phyloP scores from a whole-genome alignment of 2,797 vertebrate genomes.

The Lithobates sylvaticus region DNA sequence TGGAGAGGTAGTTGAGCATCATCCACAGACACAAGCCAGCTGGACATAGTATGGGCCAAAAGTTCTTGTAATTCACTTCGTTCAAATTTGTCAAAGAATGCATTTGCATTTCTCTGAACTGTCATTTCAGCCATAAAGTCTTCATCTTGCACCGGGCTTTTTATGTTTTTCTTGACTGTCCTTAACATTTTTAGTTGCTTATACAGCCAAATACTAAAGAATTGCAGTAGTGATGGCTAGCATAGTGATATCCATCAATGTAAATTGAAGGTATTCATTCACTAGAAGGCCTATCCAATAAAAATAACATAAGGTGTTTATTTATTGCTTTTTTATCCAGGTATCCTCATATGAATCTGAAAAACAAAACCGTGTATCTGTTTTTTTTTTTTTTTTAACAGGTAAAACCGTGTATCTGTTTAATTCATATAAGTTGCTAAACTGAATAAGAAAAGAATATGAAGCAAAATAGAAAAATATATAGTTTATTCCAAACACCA shows the following conservation, averaged over 20 bases:
- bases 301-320: not conserved
- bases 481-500: too few relatives aligned
- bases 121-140: constrained; percentile 69
- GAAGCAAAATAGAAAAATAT: too few relatives aligned
- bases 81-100: constrained; percentile 77
- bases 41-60: constrained; percentile 68
- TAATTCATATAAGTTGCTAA: not conserved
- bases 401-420: not conserved
- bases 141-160: constrained; percentile 65
- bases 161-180: constrained; percentile 64
- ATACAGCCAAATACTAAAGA: not conserved
- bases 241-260: not conserved
- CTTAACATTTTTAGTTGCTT: constrained; percentile 63
- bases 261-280: not conserved
- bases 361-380: not conserved
- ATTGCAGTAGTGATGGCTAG: not conserved
- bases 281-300: not conserved
- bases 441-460: too few relatives aligned
- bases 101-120: constrained; percentile 72
- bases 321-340: not conserved
- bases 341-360: not conserved
- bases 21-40: constrained; percentile 73
- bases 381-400: too few relatives aligned
- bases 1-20: constrained; percentile 66
- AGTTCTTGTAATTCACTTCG: constrained; percentile 75